Evolutionary conservation across 2,888 invertebrate species (phyloP), one percentile per base, ranked within the genome.

Genomic region (Desoria tigrina): DNA sequence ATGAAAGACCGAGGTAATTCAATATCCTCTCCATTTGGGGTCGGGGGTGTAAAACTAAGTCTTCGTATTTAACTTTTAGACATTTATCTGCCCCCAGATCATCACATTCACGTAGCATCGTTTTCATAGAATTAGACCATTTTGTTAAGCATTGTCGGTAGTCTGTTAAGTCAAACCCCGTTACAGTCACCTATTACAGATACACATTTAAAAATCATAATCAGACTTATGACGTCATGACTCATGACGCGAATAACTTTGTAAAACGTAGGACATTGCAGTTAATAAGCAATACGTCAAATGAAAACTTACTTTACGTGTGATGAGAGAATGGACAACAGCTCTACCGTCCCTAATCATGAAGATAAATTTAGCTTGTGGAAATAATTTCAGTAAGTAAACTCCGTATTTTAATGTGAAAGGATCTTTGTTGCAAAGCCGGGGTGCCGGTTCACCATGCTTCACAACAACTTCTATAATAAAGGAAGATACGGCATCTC

Each of bases 381-480:
- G 98, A 83, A 99, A 99, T 68, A 99, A 84, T 79, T 93, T 90
- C 72, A 92, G 87, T 77, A 99, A 89, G 81, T 94, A 98, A 61
- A 90, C 88, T 79, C 95, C 95, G 86, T 95, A 95, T 83, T 97
- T 97, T 76, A 99, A 86, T 65, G 96, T 96, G 76, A 99, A 88
- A 59, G 99, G 99, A 83, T 99, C 99, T 83, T 99, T 99, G 85
- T 99, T 99, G 84, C 99, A 99, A 71, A 98, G 86, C 59, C 96
- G 85, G 68, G 92, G 88, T 61, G 98, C 97, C 28, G 94, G 90
- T 78, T 94, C 94, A 50, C 98, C 98, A 82, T 99, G 97, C 76
- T 90, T 89, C 66, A 93, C 94, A 77, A 97, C 95, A 79, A 96
- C 91, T 83, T 97, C 96, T 73, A 97, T 83, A 78, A 96, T 94